Evolutionary conservation across 1,140 invertebrate genomes (phyloP).

Genomic region (Drusus annulatus): DNA sequence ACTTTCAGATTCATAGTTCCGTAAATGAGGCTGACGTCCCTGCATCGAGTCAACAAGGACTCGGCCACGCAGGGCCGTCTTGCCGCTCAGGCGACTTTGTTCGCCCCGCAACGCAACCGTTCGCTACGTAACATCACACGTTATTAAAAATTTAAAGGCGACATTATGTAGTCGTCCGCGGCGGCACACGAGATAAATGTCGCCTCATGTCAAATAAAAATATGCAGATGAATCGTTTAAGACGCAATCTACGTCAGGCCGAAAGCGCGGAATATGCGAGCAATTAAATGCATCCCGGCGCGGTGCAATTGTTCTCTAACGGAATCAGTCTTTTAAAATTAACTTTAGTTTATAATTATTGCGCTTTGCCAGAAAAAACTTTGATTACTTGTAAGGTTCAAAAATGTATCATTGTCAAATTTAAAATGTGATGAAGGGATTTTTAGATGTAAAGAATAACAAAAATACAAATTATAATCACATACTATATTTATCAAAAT

Average conservation of each 20-base stretch:
- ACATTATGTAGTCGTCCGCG: conserved; percentile 29
- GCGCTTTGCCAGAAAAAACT: too few relatives aligned
- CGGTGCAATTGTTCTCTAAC: too few relatives aligned
- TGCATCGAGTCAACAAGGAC: background rate
- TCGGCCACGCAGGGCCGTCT: background rate
- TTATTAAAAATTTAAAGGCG: conserved; percentile 49
- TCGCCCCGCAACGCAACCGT: conserved; percentile 31
- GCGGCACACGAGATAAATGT: conserved; percentile 32
- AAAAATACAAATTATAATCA: too few relatives aligned
- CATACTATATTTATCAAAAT: too few relatives aligned
- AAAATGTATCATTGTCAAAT: too few relatives aligned
- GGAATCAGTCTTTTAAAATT: too few relatives aligned
- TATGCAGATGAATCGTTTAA: conserved; percentile 41
- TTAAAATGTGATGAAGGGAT: too few relatives aligned
- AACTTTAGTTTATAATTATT: too few relatives aligned
- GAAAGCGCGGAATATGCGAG: background rate
- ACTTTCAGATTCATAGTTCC: conserved; percentile 33
- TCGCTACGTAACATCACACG: conserved; percentile 41
- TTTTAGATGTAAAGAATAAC: too few relatives aligned
- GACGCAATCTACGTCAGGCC: conserved; percentile 34
- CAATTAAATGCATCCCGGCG: too few relatives aligned
- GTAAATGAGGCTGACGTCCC: conserved; percentile 31
- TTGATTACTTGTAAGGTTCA: too few relatives aligned
- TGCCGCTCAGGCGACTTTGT: conserved; percentile 16
- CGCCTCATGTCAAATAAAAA: conserved; percentile 7